Evolutionary conservation across 1,140 invertebrate genomes (phyloP), one percentile per base, ranked within the genome.

Genomic region (Acyrthosiphon pisum): DNA sequence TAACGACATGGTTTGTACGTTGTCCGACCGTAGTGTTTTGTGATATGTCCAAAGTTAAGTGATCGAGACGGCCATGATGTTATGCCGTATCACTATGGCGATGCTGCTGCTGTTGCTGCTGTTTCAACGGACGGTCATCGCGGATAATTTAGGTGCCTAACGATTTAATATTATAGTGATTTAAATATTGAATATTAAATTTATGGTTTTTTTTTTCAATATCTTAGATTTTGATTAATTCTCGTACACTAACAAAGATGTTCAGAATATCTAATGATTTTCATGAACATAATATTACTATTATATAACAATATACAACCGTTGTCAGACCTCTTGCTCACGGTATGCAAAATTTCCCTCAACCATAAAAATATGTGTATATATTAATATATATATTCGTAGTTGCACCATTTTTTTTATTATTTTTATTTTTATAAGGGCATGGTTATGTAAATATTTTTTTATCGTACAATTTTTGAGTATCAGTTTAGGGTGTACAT

Each of bases 131-230:
- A 56, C 50, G 41, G 81, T 44, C 48, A 9, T 86, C 37, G 91
- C 91, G 14, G 91, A 93, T n/a, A 93, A 93, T 41, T 86, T 93
- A 84, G 91, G 91, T 93, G 23, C 22, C 53, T 90, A 41, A 20
- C 3, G 18, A 35, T 35, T 35, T 35, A 37, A 37, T 83, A 83
- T 37, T 18, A 4, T n/a, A 20, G 60, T n/a, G 1, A 18, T 76
- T n/a, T 76, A 0, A 76, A 68, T 68, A 68, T 68, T 68, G 26
- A 68, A 68, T 68, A n/a, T 35, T 76, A n/a, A 76, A 76, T 76
- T n/a, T 53, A n/a, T 76, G 60, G 30, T n/a, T 76, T 76, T 76
- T 76, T 76, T 60, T 48, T 48, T 53, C 22, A 53, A 76, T n/a
- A 60, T 68, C n/a, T n/a, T 18, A n/a, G 14, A 18, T 76, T 76